A percentile compares a stretch with the other conserved stretches of the same genome.
Evolutionary conservation across 2,888 invertebrate species (phyloP).

Genomic region (Tetragonisca angustula): DNA sequence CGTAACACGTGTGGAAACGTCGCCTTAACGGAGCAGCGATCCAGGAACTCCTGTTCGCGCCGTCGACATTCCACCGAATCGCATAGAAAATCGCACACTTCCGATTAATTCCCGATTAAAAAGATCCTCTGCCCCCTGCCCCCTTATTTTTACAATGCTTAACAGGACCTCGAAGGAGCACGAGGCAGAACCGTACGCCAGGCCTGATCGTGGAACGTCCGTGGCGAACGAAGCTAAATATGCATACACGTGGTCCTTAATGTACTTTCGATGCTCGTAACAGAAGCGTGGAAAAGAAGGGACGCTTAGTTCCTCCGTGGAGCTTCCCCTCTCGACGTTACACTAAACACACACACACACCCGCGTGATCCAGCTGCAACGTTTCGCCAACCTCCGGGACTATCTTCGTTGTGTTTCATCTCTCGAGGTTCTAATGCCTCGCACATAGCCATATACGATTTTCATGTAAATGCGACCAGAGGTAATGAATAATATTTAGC

Average conservation of each 20-base stretch:
- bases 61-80: background rate
- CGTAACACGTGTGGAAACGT: constrained; percentile 13
- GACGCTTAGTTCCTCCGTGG: background rate
- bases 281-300: constrained; percentile 27
- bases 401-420: constrained; percentile 39
- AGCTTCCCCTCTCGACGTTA: constrained; percentile 31
- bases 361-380: constrained; percentile 18
- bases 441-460: constrained; percentile 31
- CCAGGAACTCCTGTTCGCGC: background rate
- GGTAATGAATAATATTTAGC: constrained; percentile 74
- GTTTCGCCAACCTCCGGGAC: background rate
- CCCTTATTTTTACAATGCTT: background rate
- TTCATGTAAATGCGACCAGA: constrained; percentile 58
- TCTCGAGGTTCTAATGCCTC: background rate
- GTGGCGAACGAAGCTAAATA: constrained; percentile 33
- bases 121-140: background rate
- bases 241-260: constrained; percentile 50
- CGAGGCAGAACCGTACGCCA: constrained; percentile 1
- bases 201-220: constrained; percentile 2
- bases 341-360: constrained; percentile 18
- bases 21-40: background rate
- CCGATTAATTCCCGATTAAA: constrained; percentile 14
- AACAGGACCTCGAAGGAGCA: background rate
- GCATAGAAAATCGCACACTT: background rate
- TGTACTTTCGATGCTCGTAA: constrained; percentile 64